Base-by-base conservation (phyloP, 2,113 vertebrate species). In the Corydoras sp. region DNA sequence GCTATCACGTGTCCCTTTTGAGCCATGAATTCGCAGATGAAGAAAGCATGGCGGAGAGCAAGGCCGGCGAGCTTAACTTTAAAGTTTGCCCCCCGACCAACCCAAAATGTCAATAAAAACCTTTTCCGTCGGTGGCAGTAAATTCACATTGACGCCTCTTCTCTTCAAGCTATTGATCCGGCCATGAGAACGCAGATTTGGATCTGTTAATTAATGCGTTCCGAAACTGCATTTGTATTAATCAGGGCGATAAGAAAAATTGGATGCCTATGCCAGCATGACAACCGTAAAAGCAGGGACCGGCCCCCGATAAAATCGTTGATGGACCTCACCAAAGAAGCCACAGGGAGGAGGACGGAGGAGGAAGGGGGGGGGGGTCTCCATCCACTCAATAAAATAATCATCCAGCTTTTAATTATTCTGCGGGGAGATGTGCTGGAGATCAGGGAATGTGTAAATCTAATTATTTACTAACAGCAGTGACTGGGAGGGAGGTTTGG, bases 191-290 rank as follows among this genome's bases (percentile, higher is more conserved):
- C 91, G 92, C 92, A 95, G 95, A 97, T 98, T 97, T 93, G 94
- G 99, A 99, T 99, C 97, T 99, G 97, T 99, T 99, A 99, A 99
- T 99, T 98, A 99, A 99, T 99, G 97, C 95, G 92, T 98, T 95
- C 95, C 94, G 93, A 94, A 97, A 95, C 95, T 92, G 95, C 93
- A 91, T 94, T 96, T 95, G 95, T 98, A 98, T 99, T 99, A 99
- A 99, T 99, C 97, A 99, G 96, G 94, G 92, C 96, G 96, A 99
- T 99, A 99, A 99, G 96, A 99, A 94, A 95, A 97, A 99, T 98
- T 98, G 96, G 94, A 97, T 95, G 94, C 92, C 92, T 92, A 93
- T 92, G 91, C 90, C 91, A 91, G 89, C 88, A 92, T 94, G 96
- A 97, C 96, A 98, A 90, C 92, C 92, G 89, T 92, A 90, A 91